Base-by-base conservation (phyloP, 2,113 vertebrate species). In the Ophthalmolycus amberensis region DNA sequence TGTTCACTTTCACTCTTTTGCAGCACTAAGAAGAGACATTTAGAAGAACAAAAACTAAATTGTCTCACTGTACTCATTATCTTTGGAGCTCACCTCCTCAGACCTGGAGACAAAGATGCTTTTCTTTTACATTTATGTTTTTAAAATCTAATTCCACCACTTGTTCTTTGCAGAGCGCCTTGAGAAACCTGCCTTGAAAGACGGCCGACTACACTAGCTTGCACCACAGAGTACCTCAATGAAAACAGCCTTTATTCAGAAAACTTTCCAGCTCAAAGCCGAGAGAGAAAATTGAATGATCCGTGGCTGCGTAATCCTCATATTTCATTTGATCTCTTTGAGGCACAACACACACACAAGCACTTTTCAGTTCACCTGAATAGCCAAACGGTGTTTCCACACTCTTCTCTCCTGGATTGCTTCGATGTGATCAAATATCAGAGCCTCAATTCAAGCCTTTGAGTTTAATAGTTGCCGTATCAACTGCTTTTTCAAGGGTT, bases 191-290 rank as follows among this genome's bases (percentile, higher is more conserved):
- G 68, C 92, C 91, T 84, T 82, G 90, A 91, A 95, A 83, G 90
- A 91, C 89, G 94, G 95, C 92, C 85, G 85, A 88, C 89, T 82
- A 91, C 85, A 66, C 82, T 60, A 82, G 85, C 78, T 72, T 76
- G 77, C 79, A 38, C 85, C 80, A 75, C 88, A 80, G 85, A 81
- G 81, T 90, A 88, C 80, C 69, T 91, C 82, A 82, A 89, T 78
- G 81, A 82, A 85, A 88, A 85, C 84, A 86, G 84, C 74, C 58
- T 75, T 82, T 79, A 78, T 93, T 94, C 88, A 93, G 93, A 95
- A 96, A 96, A 95, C 94, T 92, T 95, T 95, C 83, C 91, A 92
- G 94, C 94, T 97, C 95, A 93, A 94, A 95, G 95, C 91, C 91
- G 89, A 90, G 87, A 86, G 85, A 85, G 62, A 83, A 88, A 88